Base-by-base conservation (phyloP, 2,113 vertebrate species). In the Ailuropoda melanoleuca region DNA sequence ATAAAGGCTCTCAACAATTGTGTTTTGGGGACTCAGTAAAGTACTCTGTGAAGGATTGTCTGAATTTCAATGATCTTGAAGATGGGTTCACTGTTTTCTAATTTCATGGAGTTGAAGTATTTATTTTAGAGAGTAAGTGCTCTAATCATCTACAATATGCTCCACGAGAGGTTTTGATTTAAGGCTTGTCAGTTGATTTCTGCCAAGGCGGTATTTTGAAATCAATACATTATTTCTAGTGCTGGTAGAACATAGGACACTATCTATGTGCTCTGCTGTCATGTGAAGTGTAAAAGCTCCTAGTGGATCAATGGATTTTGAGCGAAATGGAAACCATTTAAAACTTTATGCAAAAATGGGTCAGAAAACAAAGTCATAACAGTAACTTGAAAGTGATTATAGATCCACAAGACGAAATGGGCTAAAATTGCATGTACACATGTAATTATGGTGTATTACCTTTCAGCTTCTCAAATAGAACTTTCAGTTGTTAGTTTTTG, bases 281-380 rank as follows among this genome's bases (percentile, higher is more conserved):
- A 80, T 50, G 18, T 8, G 39, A 97, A 92, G 96, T 97, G 62
- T 75, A 95, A 98, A 97, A 97, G 87, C 88, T 96, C 95, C 68
- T 90, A 96, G 94, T 70, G 64, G 60, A 97, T 96, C 85, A 97
- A 14, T n/a, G 26, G 90, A 58, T 97, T 98, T 39, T 96, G 4
- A 97, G 68, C 62, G 43, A 96, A 95, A 92, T 70, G 56, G 97
- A 98, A 96, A 95, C 95, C 68, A 94, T 97, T 98, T 98, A 85
- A 97, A 92, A 74, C 64, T 97, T 98, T 97, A 98, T 97, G 96
- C 96, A 97, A 97, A 98, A 98, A 97, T 97, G 92, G 75, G 96
- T 98, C 94, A 88, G 48, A 92, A 90, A 97, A 66, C 86, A 92
- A 92, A 78, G 89, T 94, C 78, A 1, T 0, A 80, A 92, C 88